Evolutionary conservation across 2,797 vertebrate genomes (phyloP).

Genomic region (Brachymystax lenok): DNA sequence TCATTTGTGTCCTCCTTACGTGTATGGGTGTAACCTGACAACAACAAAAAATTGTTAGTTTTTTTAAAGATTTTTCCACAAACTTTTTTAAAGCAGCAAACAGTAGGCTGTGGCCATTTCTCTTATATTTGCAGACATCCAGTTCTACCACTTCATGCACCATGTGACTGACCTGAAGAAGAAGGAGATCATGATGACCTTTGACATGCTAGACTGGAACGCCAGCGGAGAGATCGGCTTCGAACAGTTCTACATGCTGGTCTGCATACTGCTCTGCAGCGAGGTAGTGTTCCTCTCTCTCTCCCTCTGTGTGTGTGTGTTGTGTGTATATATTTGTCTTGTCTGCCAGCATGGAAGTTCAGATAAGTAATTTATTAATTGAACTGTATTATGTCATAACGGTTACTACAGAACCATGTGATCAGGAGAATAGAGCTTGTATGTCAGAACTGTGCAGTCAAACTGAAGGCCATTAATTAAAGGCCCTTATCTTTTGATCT

Average conservation of each 20-base stretch:
- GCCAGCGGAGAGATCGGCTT: slow-evolving; percentile 51
- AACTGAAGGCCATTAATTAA: background rate
- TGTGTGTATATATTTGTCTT: background rate
- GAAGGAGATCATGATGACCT: slow-evolving; percentile 49
- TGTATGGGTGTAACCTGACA: background rate
- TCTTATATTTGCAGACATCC: slow-evolving; percentile 40
- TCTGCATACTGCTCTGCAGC: slow-evolving; percentile 56
- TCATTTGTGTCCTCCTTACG: background rate
- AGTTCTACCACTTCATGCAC: slow-evolving; percentile 60
- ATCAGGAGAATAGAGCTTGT: background rate
- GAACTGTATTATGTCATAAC: background rate
- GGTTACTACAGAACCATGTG: background rate
- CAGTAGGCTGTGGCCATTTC: background rate
- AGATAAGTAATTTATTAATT: background rate
- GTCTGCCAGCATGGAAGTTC: background rate
- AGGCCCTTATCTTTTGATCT: background rate
- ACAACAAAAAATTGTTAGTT: no score
- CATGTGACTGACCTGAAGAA: slow-evolving; percentile 34
- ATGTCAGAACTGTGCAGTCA: background rate
- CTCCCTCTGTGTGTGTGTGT: background rate
- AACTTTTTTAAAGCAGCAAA: background rate
- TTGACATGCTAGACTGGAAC: slow-evolving; percentile 54
- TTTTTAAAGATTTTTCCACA: no score
- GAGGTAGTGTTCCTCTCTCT: slow-evolving; percentile 40
- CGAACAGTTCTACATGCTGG: slow-evolving; percentile 57